Evolutionary conservation across 1,140 invertebrate genomes (phyloP), one percentile per base, ranked within the genome.

Genomic region (Trichonephila clavata): DNA sequence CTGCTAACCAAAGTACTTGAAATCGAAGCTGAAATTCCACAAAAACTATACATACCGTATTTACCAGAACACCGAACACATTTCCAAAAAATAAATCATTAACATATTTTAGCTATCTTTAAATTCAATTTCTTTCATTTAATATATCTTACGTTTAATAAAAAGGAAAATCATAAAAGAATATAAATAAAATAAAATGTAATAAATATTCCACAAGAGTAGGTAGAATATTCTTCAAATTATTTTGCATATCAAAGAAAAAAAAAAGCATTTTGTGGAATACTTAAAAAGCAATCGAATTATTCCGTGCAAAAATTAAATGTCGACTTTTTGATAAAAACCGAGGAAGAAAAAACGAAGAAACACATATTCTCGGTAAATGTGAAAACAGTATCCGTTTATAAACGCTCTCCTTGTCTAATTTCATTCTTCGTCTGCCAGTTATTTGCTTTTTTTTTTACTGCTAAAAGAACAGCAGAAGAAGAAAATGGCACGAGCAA

Each of bases 341-440:
- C 24, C n/a, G 24, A 68, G n/a, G 13, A 68, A 65, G 6, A 63
- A 63, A 21, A 65, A 65, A n/a, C 3, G 63, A 65, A n/a, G 21
- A 6, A 14, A 77, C 32, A 13, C 68, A 32, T 77, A 77, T 77
- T 27, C 27, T 24, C 18, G 16, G 16, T 24, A 24, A 61, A 86
- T 86, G 50, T 86, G 27, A 63, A 61, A 87, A 63, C 60, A n/a
- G 24, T 39, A 63, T 32, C 86, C 86, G 14, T 63, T 87, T 27
- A 63, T 39, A 39, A 61, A 39, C 24, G 86, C 50, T 83, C 39
- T 59, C 10, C 7, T 57, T 50, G 39, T 57, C 80, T 83, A 83
- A 87, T 87, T 87, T 60, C 24, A 21, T 63, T 60, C 21, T 87
- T 87, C 86, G 39, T 87, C 27, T 8, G 59, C 50, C 43, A 24